These are phyloP conservation scores for Agonopterix subpropinquella DNA, from an alignment of 2,888 invertebrate species.

Conservation along the genomic window DNA sequence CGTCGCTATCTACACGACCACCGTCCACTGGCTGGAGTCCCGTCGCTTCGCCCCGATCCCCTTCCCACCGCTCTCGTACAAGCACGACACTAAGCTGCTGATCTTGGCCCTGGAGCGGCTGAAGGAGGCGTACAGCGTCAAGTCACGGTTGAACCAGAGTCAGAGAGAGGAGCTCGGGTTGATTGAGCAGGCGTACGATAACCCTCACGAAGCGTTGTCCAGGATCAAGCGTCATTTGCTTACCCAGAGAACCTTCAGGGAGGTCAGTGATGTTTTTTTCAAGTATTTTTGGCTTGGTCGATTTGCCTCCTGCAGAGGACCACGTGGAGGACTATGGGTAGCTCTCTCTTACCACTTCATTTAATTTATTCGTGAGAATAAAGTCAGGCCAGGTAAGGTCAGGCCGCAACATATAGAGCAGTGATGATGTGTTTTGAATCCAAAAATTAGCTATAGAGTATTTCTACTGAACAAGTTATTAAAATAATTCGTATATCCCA, in stretches of 20 bases:
- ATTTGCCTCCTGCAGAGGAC: too few relatives aligned
- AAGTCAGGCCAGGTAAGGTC: too few relatives aligned
- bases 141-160: conserved; percentile 97
- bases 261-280: conserved; percentile 71
- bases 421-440: too few relatives aligned
- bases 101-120: conserved; percentile 97
- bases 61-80: conserved; percentile 99
- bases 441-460: too few relatives aligned
- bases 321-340: too few relatives aligned
- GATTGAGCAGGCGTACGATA: conserved; percentile 99
- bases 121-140: conserved; percentile 99
- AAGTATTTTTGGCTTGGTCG: too few relatives aligned
- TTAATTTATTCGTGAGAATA: too few relatives aligned
- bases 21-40: conserved; percentile 99
- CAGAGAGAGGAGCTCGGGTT: conserved; percentile 98
- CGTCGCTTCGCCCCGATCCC: conserved; percentile 99
- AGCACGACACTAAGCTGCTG: conserved; percentile 98
- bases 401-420: too few relatives aligned
- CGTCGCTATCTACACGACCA: conserved; percentile 99
- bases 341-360: too few relatives aligned
- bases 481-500: too few relatives aligned
- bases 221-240: conserved; percentile 99
- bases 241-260: conserved; percentile 98
- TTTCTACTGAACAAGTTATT: too few relatives aligned
- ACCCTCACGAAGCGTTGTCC: conserved; percentile 99